phyloP scores from a whole-genome alignment of 2,888 invertebrate species.

The Eupeodes luniger region DNA sequence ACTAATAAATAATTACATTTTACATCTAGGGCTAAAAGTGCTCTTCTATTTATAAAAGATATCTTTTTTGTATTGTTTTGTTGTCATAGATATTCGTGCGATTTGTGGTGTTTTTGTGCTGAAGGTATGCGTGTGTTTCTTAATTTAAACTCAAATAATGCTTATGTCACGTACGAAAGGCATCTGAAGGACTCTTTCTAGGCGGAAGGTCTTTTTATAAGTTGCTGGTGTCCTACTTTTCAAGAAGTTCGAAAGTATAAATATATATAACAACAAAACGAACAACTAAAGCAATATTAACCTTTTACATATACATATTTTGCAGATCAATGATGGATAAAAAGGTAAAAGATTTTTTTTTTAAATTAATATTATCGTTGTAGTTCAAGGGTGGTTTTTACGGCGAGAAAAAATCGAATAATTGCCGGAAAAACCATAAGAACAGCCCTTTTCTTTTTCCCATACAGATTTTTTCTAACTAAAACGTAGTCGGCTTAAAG shows the following conservation, averaged over 20 bases:
- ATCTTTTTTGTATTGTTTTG: not conserved
- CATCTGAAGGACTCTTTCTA: slow-evolving; percentile 40
- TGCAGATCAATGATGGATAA: not conserved
- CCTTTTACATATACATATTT: not conserved
- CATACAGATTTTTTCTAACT: no score
- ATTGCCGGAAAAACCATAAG: no score
- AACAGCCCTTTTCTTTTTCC: no score
- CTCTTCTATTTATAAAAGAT: slow-evolving; percentile 22
- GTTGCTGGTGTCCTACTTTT: slow-evolving; percentile 45
- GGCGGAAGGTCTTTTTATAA: slow-evolving; percentile 28
- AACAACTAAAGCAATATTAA: not conserved
- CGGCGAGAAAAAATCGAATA: no score
- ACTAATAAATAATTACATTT: slow-evolving; percentile 15
- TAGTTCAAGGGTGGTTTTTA: not conserved
- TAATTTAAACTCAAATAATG: slow-evolving; percentile 40
- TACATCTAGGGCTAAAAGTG: not conserved
- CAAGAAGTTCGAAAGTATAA: slow-evolving; percentile 27
- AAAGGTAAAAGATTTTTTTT: not conserved
- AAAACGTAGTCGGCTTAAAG: no score
- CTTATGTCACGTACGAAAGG: slow-evolving; percentile 40
- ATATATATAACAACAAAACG: slow-evolving; percentile 16
- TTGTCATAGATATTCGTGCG: slow-evolving; percentile 21
- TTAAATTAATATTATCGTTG: not conserved
- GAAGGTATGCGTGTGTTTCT: slow-evolving; percentile 16
- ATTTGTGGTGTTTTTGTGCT: slow-evolving; percentile 10